Evolutionary conservation across 2,113 vertebrate genomes (phyloP), one percentile per base, ranked within the genome.

Genomic region (Brachyhypopomus occidentalis): DNA sequence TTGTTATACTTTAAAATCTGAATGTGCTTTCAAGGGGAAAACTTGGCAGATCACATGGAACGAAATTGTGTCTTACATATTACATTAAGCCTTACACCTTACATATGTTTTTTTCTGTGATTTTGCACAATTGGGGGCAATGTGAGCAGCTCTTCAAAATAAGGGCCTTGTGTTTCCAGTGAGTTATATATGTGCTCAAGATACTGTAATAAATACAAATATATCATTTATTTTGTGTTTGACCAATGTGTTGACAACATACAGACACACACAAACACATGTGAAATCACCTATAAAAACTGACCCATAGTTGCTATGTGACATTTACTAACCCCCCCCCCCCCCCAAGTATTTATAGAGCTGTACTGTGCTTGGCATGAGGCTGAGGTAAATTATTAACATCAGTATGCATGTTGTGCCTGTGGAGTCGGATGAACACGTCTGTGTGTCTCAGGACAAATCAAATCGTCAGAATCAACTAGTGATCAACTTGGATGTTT

Each of bases 121-220:
- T 81, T 75, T 88, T 87, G 80, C 85, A 88, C 88, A 87, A 75
- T 80, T 36, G 36, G 17, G 58, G 79, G 81, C 80, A 62, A 70
- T 62, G 30, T 25, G 75, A 73, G 66, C 45, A n/a, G 58, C 52
- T 48, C 69, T 78, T 80, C 20, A 75, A 60, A 58, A 6, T 38
- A 72, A 86, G 72, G 83, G 78, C 80, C 75, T 78, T 84, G 71
- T 84, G 75, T 86, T 45, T 78, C 36, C 71, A 84, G 5, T 67
- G 80, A 87, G 36, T 86, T 14, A 89, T 89, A 89, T 88, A 89
- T 89, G 78, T 88, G 70, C 58, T 58, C 80, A 22, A 59, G 72
- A 84, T 84, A 70, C 70, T 85, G 84, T 88, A 93, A 91, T 92
- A 92, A 91, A 91, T 79, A 74, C 85, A 27, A 84, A 78, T 86